Percentiles rank a stretch among this genome's conserved stretches.
Conservation (phyloP, 2,113 vertebrate genomes). For the Rhea americana region DNA sequence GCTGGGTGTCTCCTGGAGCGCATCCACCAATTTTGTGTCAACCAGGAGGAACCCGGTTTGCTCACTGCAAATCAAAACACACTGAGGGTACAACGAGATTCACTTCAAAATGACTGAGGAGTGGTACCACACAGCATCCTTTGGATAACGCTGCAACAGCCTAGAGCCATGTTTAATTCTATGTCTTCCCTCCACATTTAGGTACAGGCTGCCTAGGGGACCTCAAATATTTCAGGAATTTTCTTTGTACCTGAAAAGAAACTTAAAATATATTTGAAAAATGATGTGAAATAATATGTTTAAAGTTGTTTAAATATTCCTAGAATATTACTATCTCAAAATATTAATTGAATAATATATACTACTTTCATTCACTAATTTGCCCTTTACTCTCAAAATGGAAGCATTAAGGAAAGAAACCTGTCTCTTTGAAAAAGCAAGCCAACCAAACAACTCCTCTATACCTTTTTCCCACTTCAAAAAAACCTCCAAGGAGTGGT, state of each 20-base stretch:
- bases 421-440: neutral
- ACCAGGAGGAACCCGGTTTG: neutral
- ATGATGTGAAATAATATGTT: neutral
- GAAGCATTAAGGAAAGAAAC: neutral
- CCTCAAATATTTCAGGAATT: neutral
- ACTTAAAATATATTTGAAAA: neutral
- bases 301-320: neutral
- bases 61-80: neutral
- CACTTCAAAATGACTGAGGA: neutral
- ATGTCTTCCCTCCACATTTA: neutral
- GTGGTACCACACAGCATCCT: neutral
- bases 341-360: neutral
- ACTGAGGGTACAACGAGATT: neutral
- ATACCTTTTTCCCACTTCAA: neutral
- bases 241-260: neutral
- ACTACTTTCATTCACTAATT: neutral
- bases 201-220: neutral
- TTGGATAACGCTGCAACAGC: neutral
- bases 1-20: neutral
- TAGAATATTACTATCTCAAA: neutral
- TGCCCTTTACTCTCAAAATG: neutral
- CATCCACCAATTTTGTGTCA: neutral
- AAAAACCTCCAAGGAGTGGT: neutral
- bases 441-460: neutral
- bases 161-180: rapidly evolving